Evolutionary conservation across 2,113 vertebrate genomes (phyloP), one percentile per base, ranked within the genome.

Genomic region (Peromyscus polionotus): DNA sequence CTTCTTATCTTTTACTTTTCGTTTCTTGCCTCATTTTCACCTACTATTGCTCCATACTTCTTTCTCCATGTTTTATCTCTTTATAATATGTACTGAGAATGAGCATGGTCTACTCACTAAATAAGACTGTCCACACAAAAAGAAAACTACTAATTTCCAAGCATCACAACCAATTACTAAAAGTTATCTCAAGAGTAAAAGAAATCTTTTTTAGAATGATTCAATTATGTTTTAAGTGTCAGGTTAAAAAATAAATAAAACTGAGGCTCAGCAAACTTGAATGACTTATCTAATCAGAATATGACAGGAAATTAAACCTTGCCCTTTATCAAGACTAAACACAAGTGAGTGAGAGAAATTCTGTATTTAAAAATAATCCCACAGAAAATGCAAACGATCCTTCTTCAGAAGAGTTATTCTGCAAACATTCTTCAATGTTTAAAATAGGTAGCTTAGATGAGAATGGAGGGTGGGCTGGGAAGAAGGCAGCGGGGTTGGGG

Each of bases 211-310:
- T 3, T 83, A 67, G 11, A 68, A 7, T 22, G 17, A 31, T 63
- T 10, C 12, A 88, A 88, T 75, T 75, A 61, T 54, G 4, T 45
- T 95, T 85, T 67, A 75, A 65, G 45, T 75, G 51, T 87, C 45
- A 84, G 54, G 28, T 93, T 16, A 73, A 65, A 95, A 93, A 72
- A 70, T n/a, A 73, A 59, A 59, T 59, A 63, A 59, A 67, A 51
- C 12, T 70, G 86, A 96, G 67, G 28, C 39, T 96, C 36, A 93
- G 73, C 57, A 95, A 88, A 63, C 22, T 88, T 91, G 81, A 93
- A 57, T 93, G 85, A 85, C n/a, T 88, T 91, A 48, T 87, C 67
- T 91, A 91, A 88, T 91, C 80, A 95, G 95, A 91, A 77, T 77
- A 75, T 28, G 20, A 84, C 39, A 81, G 14, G 1, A 7, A 93